Evolutionary conservation across 2,888 invertebrate species (phyloP).

Genomic region (Fissipunctia ypsillon): DNA sequence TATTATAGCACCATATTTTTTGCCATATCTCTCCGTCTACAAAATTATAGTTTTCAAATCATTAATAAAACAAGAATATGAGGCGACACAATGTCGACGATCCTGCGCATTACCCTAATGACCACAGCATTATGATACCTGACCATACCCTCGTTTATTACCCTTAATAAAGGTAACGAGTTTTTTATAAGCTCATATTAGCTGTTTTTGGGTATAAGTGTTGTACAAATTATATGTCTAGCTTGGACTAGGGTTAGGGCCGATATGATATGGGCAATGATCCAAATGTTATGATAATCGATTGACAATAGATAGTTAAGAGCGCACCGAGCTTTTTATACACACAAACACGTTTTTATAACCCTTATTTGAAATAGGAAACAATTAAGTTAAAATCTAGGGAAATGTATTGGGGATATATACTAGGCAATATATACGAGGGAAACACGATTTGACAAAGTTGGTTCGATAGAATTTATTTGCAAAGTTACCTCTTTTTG

Average conservation of each 20-base stretch:
- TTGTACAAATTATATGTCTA: constrained; percentile 80
- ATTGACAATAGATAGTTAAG: constrained; percentile 60
- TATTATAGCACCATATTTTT: constrained; percentile 44
- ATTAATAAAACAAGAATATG: constrained; percentile 58
- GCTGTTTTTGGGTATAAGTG: constrained; percentile 74
- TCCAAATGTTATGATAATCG: constrained; percentile 62
- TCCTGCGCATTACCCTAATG: constrained; percentile 81
- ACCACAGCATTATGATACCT: constrained; percentile 79
- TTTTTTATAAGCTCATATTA: constrained; percentile 77
- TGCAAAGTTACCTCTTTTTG: too few species aligned
- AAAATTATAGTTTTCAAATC: constrained; percentile 59
- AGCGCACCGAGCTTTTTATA: too few species aligned
- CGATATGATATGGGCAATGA: constrained; percentile 51
- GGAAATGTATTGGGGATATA: too few species aligned
- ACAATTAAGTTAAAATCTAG: too few species aligned
- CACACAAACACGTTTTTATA: too few species aligned
- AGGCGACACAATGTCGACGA: constrained; percentile 78
- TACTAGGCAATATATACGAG: too few species aligned
- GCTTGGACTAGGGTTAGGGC: constrained; percentile 66
- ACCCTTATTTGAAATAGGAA: too few species aligned
- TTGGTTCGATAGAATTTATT: too few species aligned
- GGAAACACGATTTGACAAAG: too few species aligned
- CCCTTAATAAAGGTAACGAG: constrained; percentile 86
- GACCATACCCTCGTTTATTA: constrained; percentile 85
- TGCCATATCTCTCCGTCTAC: constrained; percentile 56